Conservation (phyloP, 2,797 vertebrate species). For the Otolemur crassicaudatus region DNA sequence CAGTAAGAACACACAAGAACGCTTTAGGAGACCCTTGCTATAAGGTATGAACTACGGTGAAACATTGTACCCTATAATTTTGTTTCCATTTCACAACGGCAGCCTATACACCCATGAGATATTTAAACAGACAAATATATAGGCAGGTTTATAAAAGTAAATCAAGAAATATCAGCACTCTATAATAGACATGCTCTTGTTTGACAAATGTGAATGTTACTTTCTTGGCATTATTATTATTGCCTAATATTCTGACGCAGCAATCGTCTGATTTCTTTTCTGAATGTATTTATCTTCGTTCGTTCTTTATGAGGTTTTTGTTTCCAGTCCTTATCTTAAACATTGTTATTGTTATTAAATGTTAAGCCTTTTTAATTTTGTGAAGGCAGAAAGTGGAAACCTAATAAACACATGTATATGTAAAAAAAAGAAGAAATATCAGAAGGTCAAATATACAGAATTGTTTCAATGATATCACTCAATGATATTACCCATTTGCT, state of each 20-base stretch:
- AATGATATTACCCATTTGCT: neutral
- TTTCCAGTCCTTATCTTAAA: too few relatives aligned
- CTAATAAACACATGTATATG: too few relatives aligned
- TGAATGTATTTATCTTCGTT: too few relatives aligned
- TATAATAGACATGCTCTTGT: too few relatives aligned
- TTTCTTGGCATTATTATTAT: too few relatives aligned
- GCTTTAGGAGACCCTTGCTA: neutral
- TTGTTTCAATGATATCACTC: neutral
- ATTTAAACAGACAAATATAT: neutral
- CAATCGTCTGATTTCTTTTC: too few relatives aligned
- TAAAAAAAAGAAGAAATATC: neutral
- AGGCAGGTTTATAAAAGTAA: constrained; percentile 19
- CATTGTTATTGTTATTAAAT: too few relatives aligned
- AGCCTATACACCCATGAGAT: neutral
- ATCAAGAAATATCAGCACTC: neutral
- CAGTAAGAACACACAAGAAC: neutral
- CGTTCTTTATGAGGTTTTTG: too few relatives aligned
- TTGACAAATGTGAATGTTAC: too few relatives aligned
- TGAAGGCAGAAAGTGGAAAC: too few relatives aligned
- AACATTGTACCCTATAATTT: constrained; percentile 24
- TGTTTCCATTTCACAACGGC: constrained; percentile 34
- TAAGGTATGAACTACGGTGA: constrained; percentile 45
- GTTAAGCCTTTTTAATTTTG: too few relatives aligned
- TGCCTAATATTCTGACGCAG: too few relatives aligned
- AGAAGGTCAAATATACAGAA: neutral